Conservation (phyloP, 2,888 invertebrate species). For the Lapara coniferarum region DNA sequence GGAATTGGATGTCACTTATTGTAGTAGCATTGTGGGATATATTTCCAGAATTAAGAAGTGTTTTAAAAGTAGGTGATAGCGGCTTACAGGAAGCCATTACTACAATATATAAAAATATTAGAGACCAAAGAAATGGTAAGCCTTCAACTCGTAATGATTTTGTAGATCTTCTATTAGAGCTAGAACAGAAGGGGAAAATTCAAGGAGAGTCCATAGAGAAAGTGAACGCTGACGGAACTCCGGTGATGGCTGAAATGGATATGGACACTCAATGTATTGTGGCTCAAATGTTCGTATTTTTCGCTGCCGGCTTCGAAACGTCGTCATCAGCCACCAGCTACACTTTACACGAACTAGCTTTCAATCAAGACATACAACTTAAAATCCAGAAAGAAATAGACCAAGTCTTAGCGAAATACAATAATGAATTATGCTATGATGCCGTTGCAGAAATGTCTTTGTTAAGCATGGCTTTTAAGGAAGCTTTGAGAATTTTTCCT, state of each 20-base stretch:
- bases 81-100: slow-evolving; percentile 39
- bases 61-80: slow-evolving; percentile 38
- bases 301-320: slow-evolving; percentile 76
- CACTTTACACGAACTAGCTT: slow-evolving; percentile 65
- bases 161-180: slow-evolving; percentile 57
- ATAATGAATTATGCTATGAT: slow-evolving; percentile 62
- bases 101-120: slow-evolving; percentile 50
- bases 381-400: slow-evolving; percentile 67
- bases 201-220: slow-evolving; percentile 60
- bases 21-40: slow-evolving; percentile 49
- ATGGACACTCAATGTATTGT: slow-evolving; percentile 52
- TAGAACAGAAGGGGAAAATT: slow-evolving; percentile 57
- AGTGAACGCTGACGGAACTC: slow-evolving; percentile 51
- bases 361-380: slow-evolving; percentile 62
- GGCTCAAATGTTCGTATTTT: slow-evolving; percentile 66
- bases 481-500: slow-evolving; percentile 61
- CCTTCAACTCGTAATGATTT: slow-evolving; percentile 61
- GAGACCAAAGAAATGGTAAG: slow-evolving; percentile 55
- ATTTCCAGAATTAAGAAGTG: slow-evolving; percentile 50
- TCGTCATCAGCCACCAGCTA: slow-evolving; percentile 71
- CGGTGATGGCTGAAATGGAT: slow-evolving; percentile 52
- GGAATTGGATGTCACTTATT: slow-evolving; percentile 39
- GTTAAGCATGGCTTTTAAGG: slow-evolving; percentile 59
- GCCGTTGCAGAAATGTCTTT: slow-evolving; percentile 58
- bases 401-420: slow-evolving; percentile 52